Conservation (phyloP, 1,140 invertebrate genomes). For the Dryas iulia region DNA sequence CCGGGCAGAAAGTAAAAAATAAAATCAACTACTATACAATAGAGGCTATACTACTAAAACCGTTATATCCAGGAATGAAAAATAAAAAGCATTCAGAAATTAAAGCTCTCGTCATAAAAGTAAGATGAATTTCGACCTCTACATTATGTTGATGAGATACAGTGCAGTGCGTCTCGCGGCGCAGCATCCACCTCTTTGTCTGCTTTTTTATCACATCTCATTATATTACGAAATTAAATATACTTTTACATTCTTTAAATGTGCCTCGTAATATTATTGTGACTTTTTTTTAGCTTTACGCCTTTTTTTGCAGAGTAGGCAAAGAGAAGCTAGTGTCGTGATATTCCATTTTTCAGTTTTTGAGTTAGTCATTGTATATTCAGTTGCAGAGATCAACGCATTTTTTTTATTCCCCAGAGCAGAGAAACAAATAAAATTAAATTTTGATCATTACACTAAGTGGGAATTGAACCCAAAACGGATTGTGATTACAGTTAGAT, state of each 20-base stretch:
- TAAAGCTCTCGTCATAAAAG: neutral
- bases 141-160: neutral
- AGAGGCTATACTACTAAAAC: neutral
- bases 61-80: neutral
- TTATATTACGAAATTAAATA: conserved; percentile 1
- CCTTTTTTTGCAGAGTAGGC: too few species aligned
- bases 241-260: neutral
- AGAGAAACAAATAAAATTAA: too few species aligned
- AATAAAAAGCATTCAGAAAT: neutral
- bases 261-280: neutral
- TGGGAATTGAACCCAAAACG: too few species aligned
- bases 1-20: too few species aligned
- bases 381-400: too few species aligned
- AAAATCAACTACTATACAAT: neutral
- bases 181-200: neutral
- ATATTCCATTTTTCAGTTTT: too few species aligned
- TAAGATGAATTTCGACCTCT: conserved; percentile 4
- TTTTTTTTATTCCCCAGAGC: too few species aligned
- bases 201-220: neutral
- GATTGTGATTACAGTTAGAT: too few species aligned
- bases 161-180: neutral
- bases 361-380: too few species aligned
- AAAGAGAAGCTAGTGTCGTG: too few species aligned
- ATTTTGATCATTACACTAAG: too few species aligned
- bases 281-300: neutral